Conservation (phyloP, 30 jellyfish, hydroid and myxozoan genomes). For the Chrysaora quinquecirrha region DNA sequence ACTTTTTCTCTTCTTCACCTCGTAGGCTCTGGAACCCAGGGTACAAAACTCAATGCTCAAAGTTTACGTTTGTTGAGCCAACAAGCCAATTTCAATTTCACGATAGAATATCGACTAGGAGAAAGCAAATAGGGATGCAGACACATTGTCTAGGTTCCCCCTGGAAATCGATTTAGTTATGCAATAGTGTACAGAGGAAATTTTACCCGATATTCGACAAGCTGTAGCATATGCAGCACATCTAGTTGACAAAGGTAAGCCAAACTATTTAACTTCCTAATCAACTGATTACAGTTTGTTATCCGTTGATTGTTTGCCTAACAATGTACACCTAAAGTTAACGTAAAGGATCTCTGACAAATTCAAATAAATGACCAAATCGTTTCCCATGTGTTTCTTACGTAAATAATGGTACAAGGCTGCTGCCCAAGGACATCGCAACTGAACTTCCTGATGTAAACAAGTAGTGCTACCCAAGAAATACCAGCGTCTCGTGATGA, state of each 20-base stretch:
- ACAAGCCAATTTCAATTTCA: neutral
- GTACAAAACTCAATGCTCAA: neutral
- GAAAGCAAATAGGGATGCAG: neutral
- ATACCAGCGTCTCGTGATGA: neutral
- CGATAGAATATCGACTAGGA: neutral
- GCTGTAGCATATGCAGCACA: constrained; percentile 3
- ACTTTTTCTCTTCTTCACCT: too few relatives aligned
- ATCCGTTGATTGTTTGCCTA: neutral
- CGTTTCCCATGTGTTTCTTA: neutral
- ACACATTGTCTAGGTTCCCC: neutral
- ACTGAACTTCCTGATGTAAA: neutral
- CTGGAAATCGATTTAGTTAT: neutral
- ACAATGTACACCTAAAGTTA: neutral
- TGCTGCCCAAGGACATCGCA: neutral
- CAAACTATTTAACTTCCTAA: neutral
- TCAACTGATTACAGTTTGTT: constrained; percentile 16
- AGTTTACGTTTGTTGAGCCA: neutral
- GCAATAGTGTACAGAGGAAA: neutral
- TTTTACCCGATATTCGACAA: neutral
- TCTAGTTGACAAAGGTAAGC: neutral
- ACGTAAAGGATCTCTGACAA: neutral
- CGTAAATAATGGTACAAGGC: constrained; percentile 5
- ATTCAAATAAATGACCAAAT: neutral
- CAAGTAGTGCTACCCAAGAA: constrained; percentile 15
- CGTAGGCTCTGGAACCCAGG: too few relatives aligned